Base-by-base conservation (phyloP, 2,797 vertebrate genomes). In the Momotus momota region DNA sequence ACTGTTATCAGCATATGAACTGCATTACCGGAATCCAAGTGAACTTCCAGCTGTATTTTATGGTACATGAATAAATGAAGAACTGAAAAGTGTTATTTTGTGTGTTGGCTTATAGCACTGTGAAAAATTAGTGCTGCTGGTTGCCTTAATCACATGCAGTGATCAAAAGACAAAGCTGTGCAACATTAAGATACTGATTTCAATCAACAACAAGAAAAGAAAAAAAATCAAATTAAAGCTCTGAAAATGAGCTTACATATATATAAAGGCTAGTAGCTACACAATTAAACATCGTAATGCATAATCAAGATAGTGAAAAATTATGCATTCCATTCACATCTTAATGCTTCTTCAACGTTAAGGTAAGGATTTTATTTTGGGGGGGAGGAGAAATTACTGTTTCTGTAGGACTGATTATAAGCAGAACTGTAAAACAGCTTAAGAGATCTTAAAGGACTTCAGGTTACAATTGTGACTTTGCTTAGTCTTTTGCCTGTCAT, bases 151-250 rank as follows among this genome's bases (percentile, higher is more conserved):
- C 46, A 55, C 51, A 21, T 62, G n/a, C n/a, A 79, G 54, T 70
- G 86, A 86, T 90, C 65, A 65, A 60, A 80, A 85, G 38, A 87
- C 66, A 94, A 78, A 89, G 33, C 55, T 71, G 33, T 82, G 61
- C 31, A 73, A 67, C 27, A 9, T 66, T 70, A 57, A 86, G 60
- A 35, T 23, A 41, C n/a, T 58, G 35, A 69, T 89, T 89, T 95
- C 54, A 65, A 23, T 40, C 23, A 82, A 71, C 23, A 82, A 71
- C 20, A 71, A 58, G 64, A 91, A 85, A 91, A 70, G 62, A 81
- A 58, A 77, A 27, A 14, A 9, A 0, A 2, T 77, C 9, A 60
- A 71, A 84, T 57, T 61, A 48, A 77, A 80, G 9, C 27, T 69
- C 19, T 83, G 61, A 54, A 86, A 58, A 60, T 20, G 6, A 92